Evolutionary conservation across 2,797 vertebrate genomes (phyloP).

Genomic region (Mallotus villosus): DNA sequence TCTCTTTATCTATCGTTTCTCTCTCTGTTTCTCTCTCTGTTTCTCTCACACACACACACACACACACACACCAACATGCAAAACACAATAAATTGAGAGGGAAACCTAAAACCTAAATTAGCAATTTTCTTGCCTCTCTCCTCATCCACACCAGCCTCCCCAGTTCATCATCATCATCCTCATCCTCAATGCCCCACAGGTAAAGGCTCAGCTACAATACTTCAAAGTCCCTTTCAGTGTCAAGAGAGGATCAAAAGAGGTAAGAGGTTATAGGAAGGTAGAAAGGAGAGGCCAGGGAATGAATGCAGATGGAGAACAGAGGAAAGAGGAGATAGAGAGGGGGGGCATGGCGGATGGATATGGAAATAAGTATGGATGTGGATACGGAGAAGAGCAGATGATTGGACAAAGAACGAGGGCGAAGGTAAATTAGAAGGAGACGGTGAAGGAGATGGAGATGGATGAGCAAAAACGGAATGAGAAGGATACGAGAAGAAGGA

Average conservation of each 20-base stretch:
- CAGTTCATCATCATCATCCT: slow-evolving; percentile 15
- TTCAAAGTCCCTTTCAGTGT: slow-evolving; percentile 60
- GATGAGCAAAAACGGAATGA: neutral
- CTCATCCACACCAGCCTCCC: slow-evolving; percentile 28
- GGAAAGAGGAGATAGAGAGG: slow-evolving; percentile 10
- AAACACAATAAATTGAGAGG: too few species aligned
- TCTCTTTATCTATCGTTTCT: neutral
- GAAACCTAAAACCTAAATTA: too few species aligned
- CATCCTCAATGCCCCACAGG: slow-evolving; percentile 42
- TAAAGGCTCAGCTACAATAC: slow-evolving; percentile 47
- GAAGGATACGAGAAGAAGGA: slow-evolving; percentile 3
- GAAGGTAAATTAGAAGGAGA: slow-evolving; percentile 4
- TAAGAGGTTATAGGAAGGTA: slow-evolving; percentile 13
- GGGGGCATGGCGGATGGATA: neutral
- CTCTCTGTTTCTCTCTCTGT: slow-evolving; percentile 21
- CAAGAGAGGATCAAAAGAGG: slow-evolving; percentile 53
- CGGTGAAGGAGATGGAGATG: slow-evolving; percentile 2
- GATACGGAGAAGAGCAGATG: slow-evolving; percentile 1
- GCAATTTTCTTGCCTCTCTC: slow-evolving; percentile 21
- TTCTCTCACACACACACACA: slow-evolving; percentile 34
- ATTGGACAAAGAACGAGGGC: slow-evolving; percentile 4
- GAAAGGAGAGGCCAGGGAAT: slow-evolving; percentile 31
- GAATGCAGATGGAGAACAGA: slow-evolving; percentile 28
- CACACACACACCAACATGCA: slow-evolving; percentile 11
- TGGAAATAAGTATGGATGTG: too few species aligned